phyloP scores from a whole-genome alignment of 2,797 vertebrate genomes.

The Oreonectes daqikongensis region DNA sequence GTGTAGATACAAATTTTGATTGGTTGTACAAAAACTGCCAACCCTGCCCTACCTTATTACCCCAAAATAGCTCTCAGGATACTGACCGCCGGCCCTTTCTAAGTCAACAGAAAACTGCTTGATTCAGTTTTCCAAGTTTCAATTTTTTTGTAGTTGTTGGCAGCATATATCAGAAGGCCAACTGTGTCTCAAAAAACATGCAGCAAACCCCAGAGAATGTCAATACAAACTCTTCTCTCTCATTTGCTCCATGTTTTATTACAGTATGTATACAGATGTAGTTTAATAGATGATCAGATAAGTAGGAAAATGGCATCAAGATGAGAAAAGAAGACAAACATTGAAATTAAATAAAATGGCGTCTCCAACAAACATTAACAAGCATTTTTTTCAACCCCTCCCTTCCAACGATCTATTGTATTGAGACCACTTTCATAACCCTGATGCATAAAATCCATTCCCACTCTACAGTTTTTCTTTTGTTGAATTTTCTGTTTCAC shows the following conservation, averaged over 20 bases:
- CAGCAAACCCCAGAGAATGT: too few relatives aligned
- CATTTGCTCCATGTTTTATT: conserved; percentile 24
- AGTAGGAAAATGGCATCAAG: neutral
- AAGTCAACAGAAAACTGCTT: too few relatives aligned
- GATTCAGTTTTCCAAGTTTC: neutral
- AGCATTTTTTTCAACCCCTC: neutral
- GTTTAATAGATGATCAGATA: neutral
- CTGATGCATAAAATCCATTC: neutral
- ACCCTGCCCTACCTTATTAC: neutral
- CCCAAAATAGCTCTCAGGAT: conserved; percentile 11
- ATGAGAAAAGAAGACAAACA: neutral
- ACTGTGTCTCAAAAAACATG: too few relatives aligned
- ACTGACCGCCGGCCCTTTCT: neutral
- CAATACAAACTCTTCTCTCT: conserved; percentile 25
- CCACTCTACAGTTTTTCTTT: neutral
- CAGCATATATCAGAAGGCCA: too few relatives aligned
- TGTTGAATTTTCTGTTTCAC: neutral
- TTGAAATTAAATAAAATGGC: neutral
- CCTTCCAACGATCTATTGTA: neutral
- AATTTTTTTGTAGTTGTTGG: too few relatives aligned
- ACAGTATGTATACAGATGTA: conserved; percentile 27
- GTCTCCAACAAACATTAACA: neutral
- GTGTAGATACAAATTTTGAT: neutral
- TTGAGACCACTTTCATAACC: neutral
- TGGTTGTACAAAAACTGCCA: conserved; percentile 7